Percentiles rank a stretch among this genome's conserved stretches.
Conservation (phyloP, 2,888 invertebrate species). For the Drosophila imparisetae region DNA sequence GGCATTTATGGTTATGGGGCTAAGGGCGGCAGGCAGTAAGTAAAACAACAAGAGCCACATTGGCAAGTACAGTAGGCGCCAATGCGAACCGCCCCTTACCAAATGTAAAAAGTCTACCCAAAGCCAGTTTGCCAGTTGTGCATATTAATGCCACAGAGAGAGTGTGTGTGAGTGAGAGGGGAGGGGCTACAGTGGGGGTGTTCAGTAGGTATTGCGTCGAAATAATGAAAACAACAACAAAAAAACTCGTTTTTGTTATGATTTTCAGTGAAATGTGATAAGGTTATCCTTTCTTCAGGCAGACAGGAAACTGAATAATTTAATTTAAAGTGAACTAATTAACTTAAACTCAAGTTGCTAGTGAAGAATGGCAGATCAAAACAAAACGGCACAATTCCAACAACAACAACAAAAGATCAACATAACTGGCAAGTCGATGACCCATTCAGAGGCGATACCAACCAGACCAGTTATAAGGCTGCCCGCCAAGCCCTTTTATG, state of each 20-base stretch:
- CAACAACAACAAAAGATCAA: conserved; percentile 13
- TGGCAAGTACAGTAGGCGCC: conserved; percentile 72
- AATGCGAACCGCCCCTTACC: conserved; percentile 25
- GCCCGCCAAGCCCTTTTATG: conserved; percentile 51
- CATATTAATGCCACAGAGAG: conserved; percentile 62
- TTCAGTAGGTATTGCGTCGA: conserved; percentile 24
- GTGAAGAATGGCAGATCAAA: conserved; percentile 54
- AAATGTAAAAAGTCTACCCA: conserved; percentile 2
- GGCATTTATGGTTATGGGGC: conserved; percentile 22
- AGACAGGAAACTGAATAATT: conserved; percentile 44
- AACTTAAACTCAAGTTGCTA: background rate
- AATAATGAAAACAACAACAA: background rate
- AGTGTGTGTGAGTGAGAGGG: background rate
- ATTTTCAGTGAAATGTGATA: conserved; percentile 53
- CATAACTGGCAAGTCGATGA: conserved; percentile 68
- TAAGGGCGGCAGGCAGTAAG: conserved; percentile 18
- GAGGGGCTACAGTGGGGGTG: conserved; percentile 7
- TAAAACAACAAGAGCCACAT: background rate
- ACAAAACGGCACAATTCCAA: conserved; percentile 38
- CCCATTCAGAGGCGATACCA: conserved; percentile 52
- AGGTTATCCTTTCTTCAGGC: background rate
- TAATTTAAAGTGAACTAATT: conserved; percentile 28
- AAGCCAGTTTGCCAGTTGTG: conserved; percentile 59
- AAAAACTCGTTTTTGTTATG: conserved; percentile 66
- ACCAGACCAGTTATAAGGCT: conserved; percentile 76